Conservation (phyloP, 2,113 vertebrate species). For the Brienomyrus brachyistius region DNA sequence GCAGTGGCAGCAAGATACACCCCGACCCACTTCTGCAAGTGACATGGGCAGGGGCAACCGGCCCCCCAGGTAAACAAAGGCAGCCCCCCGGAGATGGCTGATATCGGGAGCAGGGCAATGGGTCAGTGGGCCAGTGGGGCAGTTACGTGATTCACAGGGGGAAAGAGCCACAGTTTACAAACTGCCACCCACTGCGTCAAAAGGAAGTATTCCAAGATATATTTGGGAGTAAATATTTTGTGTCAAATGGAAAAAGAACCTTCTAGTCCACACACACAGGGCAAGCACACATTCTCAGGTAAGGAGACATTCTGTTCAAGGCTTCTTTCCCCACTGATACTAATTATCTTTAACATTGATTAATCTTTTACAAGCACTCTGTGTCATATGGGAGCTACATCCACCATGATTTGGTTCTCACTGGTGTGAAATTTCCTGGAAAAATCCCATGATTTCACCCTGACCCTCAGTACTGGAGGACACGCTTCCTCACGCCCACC, state of each 20-base stretch:
- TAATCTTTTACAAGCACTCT: neutral
- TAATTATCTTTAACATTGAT: neutral
- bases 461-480: neutral
- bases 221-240: neutral
- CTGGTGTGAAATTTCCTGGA: neutral
- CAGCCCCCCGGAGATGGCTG: neutral
- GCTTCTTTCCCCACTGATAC: neutral
- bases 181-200: neutral
- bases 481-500: neutral
- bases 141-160: neutral
- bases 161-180: neutral
- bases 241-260: neutral
- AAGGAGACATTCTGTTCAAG: neutral
- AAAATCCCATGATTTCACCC: slow-evolving; percentile 3
- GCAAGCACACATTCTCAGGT: neutral
- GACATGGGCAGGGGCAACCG: neutral
- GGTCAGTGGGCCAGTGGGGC: neutral
- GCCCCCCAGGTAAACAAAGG: neutral
- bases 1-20: neutral
- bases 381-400: neutral
- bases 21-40: neutral
- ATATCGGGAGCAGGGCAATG: neutral
- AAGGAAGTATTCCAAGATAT: neutral
- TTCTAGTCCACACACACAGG: neutral
- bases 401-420: neutral